These are phyloP conservation scores for Rynchops niger DNA, from an alignment of 2,113 vertebrate genomes.

Conservation along the genomic window DNA sequence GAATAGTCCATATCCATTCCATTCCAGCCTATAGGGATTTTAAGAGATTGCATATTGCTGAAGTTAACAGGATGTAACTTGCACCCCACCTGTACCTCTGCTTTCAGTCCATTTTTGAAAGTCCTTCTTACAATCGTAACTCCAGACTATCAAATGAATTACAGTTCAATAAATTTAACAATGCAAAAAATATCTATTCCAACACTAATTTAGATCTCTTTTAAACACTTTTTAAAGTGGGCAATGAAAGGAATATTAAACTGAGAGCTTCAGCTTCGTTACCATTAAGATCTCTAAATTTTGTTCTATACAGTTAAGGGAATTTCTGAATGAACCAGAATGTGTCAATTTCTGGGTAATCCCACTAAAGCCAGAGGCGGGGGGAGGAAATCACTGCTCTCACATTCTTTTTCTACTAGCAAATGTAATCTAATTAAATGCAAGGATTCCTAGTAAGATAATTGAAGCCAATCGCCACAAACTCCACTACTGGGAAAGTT, in stretches of 20 bases:
- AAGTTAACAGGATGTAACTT: neutral
- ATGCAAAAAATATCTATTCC: neutral
- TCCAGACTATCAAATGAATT: neutral
- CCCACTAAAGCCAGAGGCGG: neutral
- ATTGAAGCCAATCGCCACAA: neutral
- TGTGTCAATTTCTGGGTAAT: neutral
- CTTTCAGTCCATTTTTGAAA: neutral
- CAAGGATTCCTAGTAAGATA: neutral
- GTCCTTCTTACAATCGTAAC: neutral
- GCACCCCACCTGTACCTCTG: neutral
- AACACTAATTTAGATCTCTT: neutral
- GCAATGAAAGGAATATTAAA: neutral
- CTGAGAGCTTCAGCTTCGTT: neutral
- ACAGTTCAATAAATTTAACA: neutral
- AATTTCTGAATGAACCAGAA: neutral
- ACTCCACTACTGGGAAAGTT: neutral
- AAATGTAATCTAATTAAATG: neutral
- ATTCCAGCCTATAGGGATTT: neutral
- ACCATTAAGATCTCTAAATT: neutral
- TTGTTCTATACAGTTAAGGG: neutral
- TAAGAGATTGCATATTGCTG: neutral
- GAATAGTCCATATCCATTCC: neutral
- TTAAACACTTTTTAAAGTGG: neutral
- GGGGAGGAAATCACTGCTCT: neutral
- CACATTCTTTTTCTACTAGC: neutral